Base-by-base conservation (phyloP, 2,888 invertebrate species). In the Phaonia tiefii region DNA sequence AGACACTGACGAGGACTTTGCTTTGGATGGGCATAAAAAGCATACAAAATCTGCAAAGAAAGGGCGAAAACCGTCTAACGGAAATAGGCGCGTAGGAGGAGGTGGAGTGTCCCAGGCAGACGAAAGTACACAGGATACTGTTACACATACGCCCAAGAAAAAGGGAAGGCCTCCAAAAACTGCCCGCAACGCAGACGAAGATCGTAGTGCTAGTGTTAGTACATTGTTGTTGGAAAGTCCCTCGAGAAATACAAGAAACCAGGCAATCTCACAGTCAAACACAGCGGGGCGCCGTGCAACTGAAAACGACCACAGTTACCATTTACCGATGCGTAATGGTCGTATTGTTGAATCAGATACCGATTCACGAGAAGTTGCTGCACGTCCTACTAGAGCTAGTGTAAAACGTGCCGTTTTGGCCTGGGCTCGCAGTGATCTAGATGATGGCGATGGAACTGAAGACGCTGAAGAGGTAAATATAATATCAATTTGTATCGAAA, bases 291-390 rank as follows among this genome's bases (percentile, higher is more conserved):
- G 87, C 11, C 85, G 86, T 63, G 87, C 88, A 1, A 85, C 89
- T 31, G 91, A 90, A 80, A 89, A 89, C 49, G 91, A 91, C 84
- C 91, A 91, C 72, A 91, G 90, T 83, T 91, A 91, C 83, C 90
- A 90, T 83, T 83, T 91, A 65, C 88, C 85, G 84, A 31, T 88
- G 85, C 65, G 87, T 86, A 85, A 88, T 86, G 83, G 88, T 5
- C 87, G 90, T 11, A 85, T 89, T 42, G 84, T 86, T 1, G 90
- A 89, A 65, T 90, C 90, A 0, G 90, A 91, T 74, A 86, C 87
- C 26, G 89, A 89, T 60, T 89, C 88, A 0, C 86, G 85, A 42
- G 90, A 89, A 44, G 87, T 87, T 2, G 86, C 89, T 26, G 75
- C 85, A 2, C 86, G 89, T 2, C 89, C 90, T 1, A 91, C 90